These are phyloP conservation scores for Chloroceryle inda DNA, from an alignment of 2,797 vertebrate species.

Conservation along the genomic window DNA sequence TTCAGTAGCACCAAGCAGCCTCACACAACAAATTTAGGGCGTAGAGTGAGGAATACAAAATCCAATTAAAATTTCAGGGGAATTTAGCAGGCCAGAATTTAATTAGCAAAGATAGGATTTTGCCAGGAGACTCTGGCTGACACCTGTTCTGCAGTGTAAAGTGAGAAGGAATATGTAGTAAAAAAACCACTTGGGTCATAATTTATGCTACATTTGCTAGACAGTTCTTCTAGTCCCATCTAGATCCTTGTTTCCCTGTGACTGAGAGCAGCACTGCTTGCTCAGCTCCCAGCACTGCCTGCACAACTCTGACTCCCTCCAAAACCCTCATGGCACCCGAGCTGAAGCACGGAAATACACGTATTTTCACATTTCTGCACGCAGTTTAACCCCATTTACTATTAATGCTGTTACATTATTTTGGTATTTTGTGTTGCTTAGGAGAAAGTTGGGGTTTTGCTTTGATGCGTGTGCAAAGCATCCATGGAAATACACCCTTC, in stretches of 20 bases:
- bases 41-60: constrained; percentile 10
- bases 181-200: neutral
- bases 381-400: neutral
- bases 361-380: neutral
- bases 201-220: neutral
- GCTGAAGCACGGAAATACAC: neutral
- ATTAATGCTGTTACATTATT: neutral
- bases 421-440: neutral
- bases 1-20: neutral
- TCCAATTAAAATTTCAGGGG: constrained; percentile 42
- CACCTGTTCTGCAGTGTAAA: constrained; percentile 40
- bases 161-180: neutral
- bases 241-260: neutral
- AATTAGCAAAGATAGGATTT: constrained; percentile 47
- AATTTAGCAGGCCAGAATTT: constrained; percentile 47
- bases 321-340: neutral
- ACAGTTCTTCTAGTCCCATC: neutral
- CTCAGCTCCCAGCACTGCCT: neutral
- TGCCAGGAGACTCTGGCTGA: constrained; percentile 36
- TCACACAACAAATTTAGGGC: constrained; percentile 4
- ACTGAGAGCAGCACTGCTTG: neutral
- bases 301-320: neutral
- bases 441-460: neutral
- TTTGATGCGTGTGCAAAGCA: neutral
- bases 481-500: neutral